Evolutionary conservation across 2,797 vertebrate species (phyloP).

Genomic region (Dendrocincla tyrannina): DNA sequence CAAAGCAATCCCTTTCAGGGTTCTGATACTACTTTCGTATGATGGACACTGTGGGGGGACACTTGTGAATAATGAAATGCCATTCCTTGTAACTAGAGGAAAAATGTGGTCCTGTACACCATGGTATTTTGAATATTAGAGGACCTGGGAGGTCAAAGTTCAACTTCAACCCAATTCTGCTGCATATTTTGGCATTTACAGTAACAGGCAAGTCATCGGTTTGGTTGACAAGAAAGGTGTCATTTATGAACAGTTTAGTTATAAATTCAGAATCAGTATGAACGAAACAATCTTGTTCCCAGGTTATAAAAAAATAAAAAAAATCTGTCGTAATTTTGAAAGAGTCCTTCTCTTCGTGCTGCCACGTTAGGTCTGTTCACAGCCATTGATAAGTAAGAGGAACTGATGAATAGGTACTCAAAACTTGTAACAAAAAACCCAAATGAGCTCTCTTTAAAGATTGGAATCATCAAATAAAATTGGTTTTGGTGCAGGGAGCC

Average conservation of each 20-base stretch:
- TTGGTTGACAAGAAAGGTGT: not conserved
- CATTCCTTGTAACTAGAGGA: not conserved
- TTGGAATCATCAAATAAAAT: not conserved
- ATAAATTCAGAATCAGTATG: not conserved
- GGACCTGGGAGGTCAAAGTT: not conserved
- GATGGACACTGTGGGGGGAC: not conserved
- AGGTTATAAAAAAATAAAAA: not conserved
- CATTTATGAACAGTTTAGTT: not conserved
- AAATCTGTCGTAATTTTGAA: not conserved
- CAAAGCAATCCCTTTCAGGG: not conserved
- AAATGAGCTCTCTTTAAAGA: not conserved
- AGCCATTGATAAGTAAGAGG: not conserved
- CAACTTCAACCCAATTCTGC: not conserved
- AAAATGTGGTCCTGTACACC: not conserved
- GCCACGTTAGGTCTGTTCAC: not conserved
- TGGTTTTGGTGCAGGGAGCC: not conserved
- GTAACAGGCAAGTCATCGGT: not conserved
- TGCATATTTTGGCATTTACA: not conserved
- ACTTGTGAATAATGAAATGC: not conserved
- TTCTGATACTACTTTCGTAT: not conserved
- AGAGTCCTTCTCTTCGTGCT: not conserved
- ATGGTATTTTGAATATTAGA: not conserved
- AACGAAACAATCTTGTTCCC: not conserved
- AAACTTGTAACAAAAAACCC: not conserved
- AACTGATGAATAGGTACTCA: not conserved